Conservation (phyloP, 2,888 invertebrate genomes). For the Leistus spinibarbis region DNA sequence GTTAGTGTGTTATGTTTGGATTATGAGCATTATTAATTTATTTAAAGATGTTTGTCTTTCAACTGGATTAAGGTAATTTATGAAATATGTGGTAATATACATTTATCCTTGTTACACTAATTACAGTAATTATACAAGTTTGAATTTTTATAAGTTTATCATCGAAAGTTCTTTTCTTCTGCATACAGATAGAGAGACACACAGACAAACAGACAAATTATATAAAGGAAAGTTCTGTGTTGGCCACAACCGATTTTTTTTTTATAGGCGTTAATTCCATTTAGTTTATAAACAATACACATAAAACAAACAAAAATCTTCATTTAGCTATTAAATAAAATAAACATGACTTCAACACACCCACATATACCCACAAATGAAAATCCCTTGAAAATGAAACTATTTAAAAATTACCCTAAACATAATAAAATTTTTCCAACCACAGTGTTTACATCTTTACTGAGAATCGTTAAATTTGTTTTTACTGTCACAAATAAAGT, state of each 20-base stretch:
- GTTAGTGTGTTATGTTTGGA: constrained; percentile 44
- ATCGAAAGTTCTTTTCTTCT: too few species aligned
- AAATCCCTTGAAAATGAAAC: constrained; percentile 22
- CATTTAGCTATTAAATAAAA: constrained; percentile 30
- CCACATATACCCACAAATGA: constrained; percentile 1
- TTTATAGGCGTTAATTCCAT: too few species aligned
- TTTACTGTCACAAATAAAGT: constrained; percentile 23
- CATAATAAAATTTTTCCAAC: neutral
- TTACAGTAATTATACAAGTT: too few species aligned
- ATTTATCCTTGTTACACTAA: too few species aligned
- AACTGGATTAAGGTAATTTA: neutral
- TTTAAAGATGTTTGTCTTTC: constrained; percentile 26
- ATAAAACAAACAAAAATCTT: constrained; percentile 14
- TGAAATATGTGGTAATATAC: too few species aligned
- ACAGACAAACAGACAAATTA: too few species aligned
- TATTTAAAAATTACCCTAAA: constrained; percentile 18
- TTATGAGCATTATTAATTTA: constrained; percentile 23
- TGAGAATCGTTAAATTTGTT: constrained; percentile 19
- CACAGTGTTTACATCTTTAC: neutral
- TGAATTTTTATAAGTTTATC: too few species aligned
- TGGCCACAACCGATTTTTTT: too few species aligned
- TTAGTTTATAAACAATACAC: neutral
- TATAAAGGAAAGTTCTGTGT: too few species aligned
- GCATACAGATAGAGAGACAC: too few species aligned
- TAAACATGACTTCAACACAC: constrained; percentile 28